Evolutionary conservation across 2,113 vertebrate species (phyloP).

Genomic region (Tapirus terrestris): DNA sequence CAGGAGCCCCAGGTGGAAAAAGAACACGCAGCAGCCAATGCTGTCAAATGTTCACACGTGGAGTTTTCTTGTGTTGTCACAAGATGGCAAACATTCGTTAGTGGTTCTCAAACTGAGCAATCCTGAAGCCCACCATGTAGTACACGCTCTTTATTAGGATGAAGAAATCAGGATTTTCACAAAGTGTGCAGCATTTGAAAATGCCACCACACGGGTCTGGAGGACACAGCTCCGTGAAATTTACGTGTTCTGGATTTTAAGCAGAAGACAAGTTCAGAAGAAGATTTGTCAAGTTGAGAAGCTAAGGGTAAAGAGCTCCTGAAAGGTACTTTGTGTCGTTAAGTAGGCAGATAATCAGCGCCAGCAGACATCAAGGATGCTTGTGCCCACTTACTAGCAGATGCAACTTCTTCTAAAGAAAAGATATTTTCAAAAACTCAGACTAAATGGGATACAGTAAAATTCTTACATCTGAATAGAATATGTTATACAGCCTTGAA

Average conservation of each 20-base stretch:
- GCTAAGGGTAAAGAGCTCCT: not conserved
- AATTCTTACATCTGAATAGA: not conserved
- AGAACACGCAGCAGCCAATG: not conserved
- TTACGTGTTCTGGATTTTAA: not conserved
- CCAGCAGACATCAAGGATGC: not conserved
- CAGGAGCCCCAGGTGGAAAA: not conserved
- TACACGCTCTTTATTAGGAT: not conserved
- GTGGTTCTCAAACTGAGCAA: not conserved
- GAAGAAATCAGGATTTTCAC: not conserved
- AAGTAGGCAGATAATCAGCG: not conserved
- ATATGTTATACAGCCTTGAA: not conserved
- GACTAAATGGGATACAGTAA: not conserved
- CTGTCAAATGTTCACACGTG: not conserved
- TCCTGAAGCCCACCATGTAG: not conserved
- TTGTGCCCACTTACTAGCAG: not conserved
- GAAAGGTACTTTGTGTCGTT: not conserved
- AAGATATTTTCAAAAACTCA: slow-evolving; percentile 33
- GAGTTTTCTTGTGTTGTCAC: not conserved
- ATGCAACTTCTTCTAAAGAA: slow-evolving; percentile 27
- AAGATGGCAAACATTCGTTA: not conserved
- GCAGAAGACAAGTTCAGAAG: slow-evolving; percentile 1
- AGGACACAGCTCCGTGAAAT: not conserved
- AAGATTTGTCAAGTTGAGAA: not conserved
- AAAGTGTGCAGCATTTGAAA: not conserved
- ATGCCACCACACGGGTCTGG: not conserved